These are phyloP conservation scores for Calliopsis andreniformis DNA, from an alignment of 1,140 invertebrate genomes.

Conservation along the genomic window DNA sequence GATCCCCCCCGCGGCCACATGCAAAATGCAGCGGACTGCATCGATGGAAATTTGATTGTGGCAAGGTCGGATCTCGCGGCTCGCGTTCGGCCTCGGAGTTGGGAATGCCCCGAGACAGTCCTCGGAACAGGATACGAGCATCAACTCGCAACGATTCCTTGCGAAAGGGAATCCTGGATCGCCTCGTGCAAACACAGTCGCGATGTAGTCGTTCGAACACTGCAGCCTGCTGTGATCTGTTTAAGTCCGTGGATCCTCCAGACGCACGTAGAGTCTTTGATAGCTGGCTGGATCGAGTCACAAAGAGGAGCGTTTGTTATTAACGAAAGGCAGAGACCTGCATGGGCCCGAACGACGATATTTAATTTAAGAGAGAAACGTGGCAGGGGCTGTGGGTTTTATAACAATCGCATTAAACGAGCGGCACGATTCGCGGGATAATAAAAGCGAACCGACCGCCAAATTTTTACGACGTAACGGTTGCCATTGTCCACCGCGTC, in stretches of 20 bases:
- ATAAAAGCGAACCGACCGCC: constrained; percentile 26
- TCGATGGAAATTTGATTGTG: constrained; percentile 43
- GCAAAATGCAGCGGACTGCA: constrained; percentile 9
- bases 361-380: background rate
- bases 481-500: constrained; percentile 16
- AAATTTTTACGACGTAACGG: constrained; percentile 35
- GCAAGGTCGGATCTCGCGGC: background rate
- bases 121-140: background rate
- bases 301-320: too few relatives aligned
- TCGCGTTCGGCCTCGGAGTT: background rate
- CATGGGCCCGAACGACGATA: too few relatives aligned
- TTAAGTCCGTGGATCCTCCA: too few relatives aligned
- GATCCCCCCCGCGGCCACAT: background rate
- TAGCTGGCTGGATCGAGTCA: too few relatives aligned
- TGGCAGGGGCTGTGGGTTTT: background rate
- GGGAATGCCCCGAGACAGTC: constrained; percentile 9
- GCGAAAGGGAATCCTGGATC: background rate
- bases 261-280: too few relatives aligned
- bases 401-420: constrained; percentile 20
- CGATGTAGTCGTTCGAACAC: too few relatives aligned
- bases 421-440: constrained; percentile 23
- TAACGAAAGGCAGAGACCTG: too few relatives aligned
- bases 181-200: too few relatives aligned
- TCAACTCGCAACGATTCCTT: background rate
- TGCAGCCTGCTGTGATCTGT: too few relatives aligned